Evolutionary conservation across 2,113 vertebrate genomes (phyloP).

Genomic region (Pelusios castaneus): DNA sequence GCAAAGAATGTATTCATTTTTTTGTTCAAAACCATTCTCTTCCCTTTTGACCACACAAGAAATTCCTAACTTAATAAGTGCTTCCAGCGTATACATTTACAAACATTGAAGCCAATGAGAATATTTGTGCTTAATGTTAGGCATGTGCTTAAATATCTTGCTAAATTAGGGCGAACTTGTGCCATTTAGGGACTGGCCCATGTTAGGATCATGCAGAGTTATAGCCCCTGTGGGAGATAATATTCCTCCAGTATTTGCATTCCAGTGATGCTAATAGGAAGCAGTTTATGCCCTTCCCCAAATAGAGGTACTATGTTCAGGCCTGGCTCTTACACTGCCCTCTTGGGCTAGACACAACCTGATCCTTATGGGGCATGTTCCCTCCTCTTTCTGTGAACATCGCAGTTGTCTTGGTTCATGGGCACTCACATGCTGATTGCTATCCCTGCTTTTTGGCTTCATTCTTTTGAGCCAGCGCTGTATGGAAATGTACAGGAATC

Average conservation of each 20-base stretch:
- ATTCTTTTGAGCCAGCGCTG: not conserved
- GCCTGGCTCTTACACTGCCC: not conserved
- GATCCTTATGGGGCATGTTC: not conserved
- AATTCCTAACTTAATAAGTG: not conserved
- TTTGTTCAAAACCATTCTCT: constrained; percentile 18
- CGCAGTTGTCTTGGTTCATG: not conserved
- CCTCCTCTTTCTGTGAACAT: not conserved
- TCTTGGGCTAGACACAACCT: not conserved
- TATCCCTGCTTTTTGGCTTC: not conserved
- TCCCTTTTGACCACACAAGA: constrained; percentile 41
- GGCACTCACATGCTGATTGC: not conserved
- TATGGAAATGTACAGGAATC: not conserved
- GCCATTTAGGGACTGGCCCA: not conserved
- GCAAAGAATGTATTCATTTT: not conserved
- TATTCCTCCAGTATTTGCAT: not conserved
- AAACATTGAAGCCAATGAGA: not conserved
- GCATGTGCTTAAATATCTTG: not conserved
- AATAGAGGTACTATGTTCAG: not conserved
- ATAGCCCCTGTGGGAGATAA: not conserved
- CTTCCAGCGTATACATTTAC: not conserved
- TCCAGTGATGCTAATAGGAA: not conserved
- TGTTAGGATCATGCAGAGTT: not conserved
- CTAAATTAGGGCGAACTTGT: not conserved
- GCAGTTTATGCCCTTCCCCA: not conserved
- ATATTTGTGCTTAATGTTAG: not conserved